Percentiles rank a stretch among this genome's conserved stretches.
Evolutionary conservation across 2,797 vertebrate genomes (phyloP).

Genomic region (Gymnothorax reevesii): DNA sequence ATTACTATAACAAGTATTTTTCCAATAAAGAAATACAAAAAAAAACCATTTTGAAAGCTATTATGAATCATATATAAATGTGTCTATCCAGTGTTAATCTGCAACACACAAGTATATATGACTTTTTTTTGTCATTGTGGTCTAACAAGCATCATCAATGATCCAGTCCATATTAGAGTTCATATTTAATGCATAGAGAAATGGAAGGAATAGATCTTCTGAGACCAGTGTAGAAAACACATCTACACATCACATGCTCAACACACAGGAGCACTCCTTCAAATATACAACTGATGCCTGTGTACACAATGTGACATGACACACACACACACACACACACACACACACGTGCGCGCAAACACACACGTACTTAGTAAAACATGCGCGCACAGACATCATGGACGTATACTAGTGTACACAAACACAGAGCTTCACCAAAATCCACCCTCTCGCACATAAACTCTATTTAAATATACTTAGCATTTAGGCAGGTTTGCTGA

Average conservation of each 20-base stretch:
- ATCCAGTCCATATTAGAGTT: conserved; percentile 53
- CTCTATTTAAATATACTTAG: conserved; percentile 39
- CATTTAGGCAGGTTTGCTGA: conserved; percentile 51
- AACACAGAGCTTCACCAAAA: conserved; percentile 34
- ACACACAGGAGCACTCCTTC: conserved; percentile 47
- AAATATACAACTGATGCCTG: background rate
- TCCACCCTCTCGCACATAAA: conserved; percentile 40
- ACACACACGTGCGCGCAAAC: background rate
- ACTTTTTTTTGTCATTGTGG: conserved; percentile 41
- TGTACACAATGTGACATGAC: background rate
- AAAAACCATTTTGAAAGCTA: conserved; percentile 68
- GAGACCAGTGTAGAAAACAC: conserved; percentile 20
- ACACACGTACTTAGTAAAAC: background rate
- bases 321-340: background rate
- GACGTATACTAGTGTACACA: background rate
- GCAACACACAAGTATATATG: conserved; percentile 33
- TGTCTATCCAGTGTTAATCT: conserved; percentile 62
- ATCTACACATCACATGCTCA: conserved; percentile 50
- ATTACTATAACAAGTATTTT: conserved; percentile 72
- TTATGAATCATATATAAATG: conserved; percentile 69
- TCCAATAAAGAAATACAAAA: conserved; percentile 76
- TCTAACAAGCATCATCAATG: conserved; percentile 41
- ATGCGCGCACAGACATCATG: background rate
- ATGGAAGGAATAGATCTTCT: conserved; percentile 52
- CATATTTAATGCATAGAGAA: conserved; percentile 68